A percentile compares a stretch with the other conserved stretches of the same genome.
phyloP scores from a whole-genome alignment of 2,113 vertebrate species.

The Stercorarius parasiticus region DNA sequence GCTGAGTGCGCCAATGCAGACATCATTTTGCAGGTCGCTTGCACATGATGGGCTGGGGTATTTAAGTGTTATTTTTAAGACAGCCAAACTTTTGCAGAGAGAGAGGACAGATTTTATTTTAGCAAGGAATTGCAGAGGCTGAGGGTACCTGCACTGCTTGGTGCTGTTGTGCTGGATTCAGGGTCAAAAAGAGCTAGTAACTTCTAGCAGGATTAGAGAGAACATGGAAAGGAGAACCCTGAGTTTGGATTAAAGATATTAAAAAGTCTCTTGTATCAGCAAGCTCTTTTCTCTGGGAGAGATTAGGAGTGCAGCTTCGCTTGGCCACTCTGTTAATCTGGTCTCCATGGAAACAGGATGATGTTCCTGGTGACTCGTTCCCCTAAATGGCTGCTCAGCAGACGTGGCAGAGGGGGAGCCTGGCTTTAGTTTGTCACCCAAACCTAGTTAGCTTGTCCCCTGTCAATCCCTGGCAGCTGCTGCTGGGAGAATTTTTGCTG shows the following conservation, averaged over 20 bases:
- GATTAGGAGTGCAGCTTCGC: conserved; percentile 18
- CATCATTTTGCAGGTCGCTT: neutral
- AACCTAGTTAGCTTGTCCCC: neutral
- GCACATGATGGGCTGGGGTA: neutral
- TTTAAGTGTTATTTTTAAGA: neutral
- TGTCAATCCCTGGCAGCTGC: neutral
- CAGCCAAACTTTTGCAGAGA: neutral
- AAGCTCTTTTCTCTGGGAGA: conserved; percentile 29
- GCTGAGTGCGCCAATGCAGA: neutral
- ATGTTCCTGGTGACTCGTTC: conserved; percentile 23
- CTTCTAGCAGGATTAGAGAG: neutral
- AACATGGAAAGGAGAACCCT: conserved; percentile 13
- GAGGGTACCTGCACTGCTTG: neutral
- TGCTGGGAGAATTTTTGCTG: neutral
- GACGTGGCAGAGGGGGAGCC: neutral
- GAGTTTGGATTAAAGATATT: conserved; percentile 46
- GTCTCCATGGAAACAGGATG: conserved; percentile 73
- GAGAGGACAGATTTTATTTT: neutral
- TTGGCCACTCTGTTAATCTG: conserved; percentile 41
- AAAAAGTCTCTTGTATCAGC: conserved; percentile 35
- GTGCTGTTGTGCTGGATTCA: neutral
- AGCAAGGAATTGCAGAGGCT: neutral
- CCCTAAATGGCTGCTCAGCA: conserved; percentile 50
- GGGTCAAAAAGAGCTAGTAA: neutral
- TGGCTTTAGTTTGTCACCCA: conserved; percentile 17